Base-by-base conservation (phyloP, 2,113 vertebrate species). In the Anthoscopus minutus region DNA sequence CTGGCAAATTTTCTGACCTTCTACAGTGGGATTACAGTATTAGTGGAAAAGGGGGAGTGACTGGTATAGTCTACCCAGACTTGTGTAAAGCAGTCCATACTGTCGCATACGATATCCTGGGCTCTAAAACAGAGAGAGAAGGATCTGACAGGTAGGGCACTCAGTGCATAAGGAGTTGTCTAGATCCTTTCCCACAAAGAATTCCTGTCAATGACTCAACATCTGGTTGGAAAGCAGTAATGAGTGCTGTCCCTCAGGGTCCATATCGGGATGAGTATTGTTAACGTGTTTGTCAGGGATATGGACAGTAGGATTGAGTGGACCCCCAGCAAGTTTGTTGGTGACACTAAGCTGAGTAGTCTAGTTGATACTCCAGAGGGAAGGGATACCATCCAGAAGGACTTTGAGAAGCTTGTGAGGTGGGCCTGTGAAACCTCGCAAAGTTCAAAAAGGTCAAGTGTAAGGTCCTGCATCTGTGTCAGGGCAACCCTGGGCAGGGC, bases 61-160 rank as follows among this genome's bases (percentile, higher is more conserved):
- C 30, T n/a, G 28, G 71, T 30, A 16, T 3, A 21, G 20, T 42
- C 35, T 54, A 47, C 45, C 28, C 67, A 30, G 21, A 42, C 13
- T 56, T 33, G 31, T 48, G 42, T 17, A 48, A 31, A 71, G 31
- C 9, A 42, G 48, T 42, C 33, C 18, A 2, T 47, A 40, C 40
- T 9, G 3, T 28, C 0, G 0, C 6, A 35, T 4, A 27, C 14
- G 18, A 35, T 25, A 61, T 40, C 78, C 21, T 61, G 54, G 20
- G 25, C 21, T 64, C 30, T 56, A 35, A 71, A 64, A 72, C 0
- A 1, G 16, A 31, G 25, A 64, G 13, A 31, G 15, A 47, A 40
- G 24, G 28, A 27, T 57, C 31, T 70, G 28, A 40, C 4, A 5
- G 33, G 12, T 64, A 31, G 48, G 69, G 7, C 8, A 76, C 20